Evolutionary conservation across 1,140 invertebrate species (phyloP).

Genomic region (Mamestra configurata): DNA sequence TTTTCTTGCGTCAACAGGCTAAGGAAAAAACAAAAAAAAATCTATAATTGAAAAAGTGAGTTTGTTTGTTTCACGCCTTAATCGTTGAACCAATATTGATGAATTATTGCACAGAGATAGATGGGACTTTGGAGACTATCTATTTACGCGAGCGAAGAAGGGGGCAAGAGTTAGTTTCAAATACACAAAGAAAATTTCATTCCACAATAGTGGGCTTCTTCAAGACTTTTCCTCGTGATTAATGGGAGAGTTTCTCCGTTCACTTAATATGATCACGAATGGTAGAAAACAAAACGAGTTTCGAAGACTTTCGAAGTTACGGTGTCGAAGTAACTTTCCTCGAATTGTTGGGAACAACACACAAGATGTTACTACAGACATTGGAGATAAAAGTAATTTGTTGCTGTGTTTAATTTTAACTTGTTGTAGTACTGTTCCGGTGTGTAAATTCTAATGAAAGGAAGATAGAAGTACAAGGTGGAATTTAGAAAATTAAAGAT

Average conservation of each 20-base stretch:
- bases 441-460: too few species aligned
- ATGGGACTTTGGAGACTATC: too few species aligned
- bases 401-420: not conserved
- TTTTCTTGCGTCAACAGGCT: too few species aligned
- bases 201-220: not conserved
- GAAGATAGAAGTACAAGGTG: too few species aligned
- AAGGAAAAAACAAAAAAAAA: too few species aligned
- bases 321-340: not conserved
- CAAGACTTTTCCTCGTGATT: not conserved
- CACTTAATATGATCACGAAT: slow-evolving; percentile 23
- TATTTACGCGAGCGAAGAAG: too few species aligned
- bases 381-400: not conserved
- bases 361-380: not conserved
- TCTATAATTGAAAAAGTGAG: too few species aligned
- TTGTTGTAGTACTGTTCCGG: too few species aligned
- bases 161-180: not conserved
- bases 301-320: slow-evolving; percentile 16
- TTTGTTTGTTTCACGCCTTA: too few species aligned
- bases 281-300: not conserved
- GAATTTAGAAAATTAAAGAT: too few species aligned
- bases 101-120: too few species aligned
- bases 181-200: not conserved
- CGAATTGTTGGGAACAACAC: slow-evolving; percentile 10
- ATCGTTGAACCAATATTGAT: too few species aligned
- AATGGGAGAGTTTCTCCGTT: not conserved